Evolutionary conservation across 2,888 invertebrate species (phyloP).

Genomic region (Itoplectis maculator): DNA sequence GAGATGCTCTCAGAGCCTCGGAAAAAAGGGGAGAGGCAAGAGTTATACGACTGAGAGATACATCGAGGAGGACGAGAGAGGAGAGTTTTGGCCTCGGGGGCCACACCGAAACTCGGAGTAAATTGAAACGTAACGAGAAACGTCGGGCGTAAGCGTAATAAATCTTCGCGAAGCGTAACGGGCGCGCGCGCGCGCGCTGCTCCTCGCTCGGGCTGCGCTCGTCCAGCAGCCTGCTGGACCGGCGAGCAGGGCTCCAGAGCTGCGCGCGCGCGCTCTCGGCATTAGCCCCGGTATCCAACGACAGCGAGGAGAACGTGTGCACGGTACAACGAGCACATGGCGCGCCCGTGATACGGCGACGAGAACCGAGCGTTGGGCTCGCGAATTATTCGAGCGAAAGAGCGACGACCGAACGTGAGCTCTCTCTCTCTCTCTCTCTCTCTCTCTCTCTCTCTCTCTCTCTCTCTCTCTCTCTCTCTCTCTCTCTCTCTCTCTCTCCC

Average conservation of each 20-base stretch:
- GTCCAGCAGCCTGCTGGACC: conserved; percentile 35
- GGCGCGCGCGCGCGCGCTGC: neutral
- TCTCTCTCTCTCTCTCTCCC: no score
- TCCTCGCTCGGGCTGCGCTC: conserved; percentile 2
- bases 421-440: no score
- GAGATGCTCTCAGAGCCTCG: neutral
- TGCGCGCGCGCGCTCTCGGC: neutral
- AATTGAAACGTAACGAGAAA: conserved; percentile 67
- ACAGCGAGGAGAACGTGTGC: conserved; percentile 1
- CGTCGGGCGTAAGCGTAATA: conserved; percentile 62
- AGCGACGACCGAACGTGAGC: conserved; percentile 52
- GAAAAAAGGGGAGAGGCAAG: neutral
- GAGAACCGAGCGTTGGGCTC: conserved; percentile 36
- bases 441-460: no score
- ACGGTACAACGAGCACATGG: conserved; percentile 26
- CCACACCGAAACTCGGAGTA: conserved; percentile 51
- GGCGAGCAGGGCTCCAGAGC: conserved; percentile 1
- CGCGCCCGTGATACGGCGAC: conserved; percentile 18
- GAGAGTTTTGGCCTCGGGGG: conserved; percentile 36
- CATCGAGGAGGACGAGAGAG: conserved; percentile 29
- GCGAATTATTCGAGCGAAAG: conserved; percentile 62
- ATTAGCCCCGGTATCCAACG: neutral
- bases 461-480: no score
- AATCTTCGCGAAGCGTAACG: conserved; percentile 61
- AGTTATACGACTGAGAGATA: conserved; percentile 12